phyloP scores from a whole-genome alignment of 2,888 invertebrate genomes.

The Aphidoletes aphidimyza region DNA sequence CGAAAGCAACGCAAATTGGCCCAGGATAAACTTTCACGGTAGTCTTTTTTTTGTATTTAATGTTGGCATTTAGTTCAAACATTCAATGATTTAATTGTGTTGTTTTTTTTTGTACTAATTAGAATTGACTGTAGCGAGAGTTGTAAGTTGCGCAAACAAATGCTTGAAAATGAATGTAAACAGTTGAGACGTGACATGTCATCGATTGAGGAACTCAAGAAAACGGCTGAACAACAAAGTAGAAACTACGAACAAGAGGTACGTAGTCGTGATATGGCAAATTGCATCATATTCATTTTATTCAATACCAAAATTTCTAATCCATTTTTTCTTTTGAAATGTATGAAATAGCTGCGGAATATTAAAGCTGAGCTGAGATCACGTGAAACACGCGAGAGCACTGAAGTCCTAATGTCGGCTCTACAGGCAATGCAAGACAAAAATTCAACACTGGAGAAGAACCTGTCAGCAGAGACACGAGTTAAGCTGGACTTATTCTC shows the following conservation, averaged over 20 bases:
- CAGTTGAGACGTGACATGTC: constrained; percentile 74
- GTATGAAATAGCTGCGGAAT: constrained; percentile 66
- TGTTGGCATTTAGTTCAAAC: not conserved
- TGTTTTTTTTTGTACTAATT: constrained; percentile 55
- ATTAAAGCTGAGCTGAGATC: constrained; percentile 65
- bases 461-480: constrained; percentile 94
- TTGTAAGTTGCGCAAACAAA: constrained; percentile 74
- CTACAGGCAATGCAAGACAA: constrained; percentile 88
- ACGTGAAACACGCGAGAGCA: constrained; percentile 68
- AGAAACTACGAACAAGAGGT: constrained; percentile 66
- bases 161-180: constrained; percentile 77
- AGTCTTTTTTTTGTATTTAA: not conserved
- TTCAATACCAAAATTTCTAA: not conserved
- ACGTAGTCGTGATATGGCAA: not conserved
- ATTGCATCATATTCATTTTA: not conserved
- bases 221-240: constrained; percentile 64
- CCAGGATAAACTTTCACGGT: constrained; percentile 67
- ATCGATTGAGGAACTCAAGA: constrained; percentile 74
- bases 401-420: constrained; percentile 83
- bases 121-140: constrained; percentile 74
- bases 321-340: constrained; percentile 54
- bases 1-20: constrained; percentile 75
- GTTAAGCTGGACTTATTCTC: constrained; percentile 98
- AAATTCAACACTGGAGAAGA: constrained; percentile 90
- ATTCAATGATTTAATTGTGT: constrained; percentile 7